Evolutionary conservation across 2,113 vertebrate genomes (phyloP), one percentile per base, ranked within the genome.

Genomic region (Montifringilla adamsi): DNA sequence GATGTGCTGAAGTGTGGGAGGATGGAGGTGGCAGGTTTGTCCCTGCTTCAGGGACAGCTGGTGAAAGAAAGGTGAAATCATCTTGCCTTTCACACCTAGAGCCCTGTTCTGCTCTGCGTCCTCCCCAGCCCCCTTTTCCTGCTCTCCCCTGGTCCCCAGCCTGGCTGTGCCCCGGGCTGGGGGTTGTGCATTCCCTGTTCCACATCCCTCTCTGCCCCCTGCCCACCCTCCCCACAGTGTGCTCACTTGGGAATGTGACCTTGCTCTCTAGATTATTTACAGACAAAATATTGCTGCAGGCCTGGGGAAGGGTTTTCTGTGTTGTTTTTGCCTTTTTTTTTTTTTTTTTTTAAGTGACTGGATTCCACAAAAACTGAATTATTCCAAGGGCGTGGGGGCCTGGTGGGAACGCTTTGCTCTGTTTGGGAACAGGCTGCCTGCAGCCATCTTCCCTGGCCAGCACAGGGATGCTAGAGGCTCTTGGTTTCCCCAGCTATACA

Each of bases 271-370:
- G 96, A 89, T 96, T 97, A 94, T 95, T 95, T 90, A 93, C 96
- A 97, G 95, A 95, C 95, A 96, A 96, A 97, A 97, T 92, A 97
- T 63, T 92, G 77, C 94, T 90, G 68, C 76, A 70, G 91, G 89
- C 69, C 43, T 67, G 70, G 31, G 64, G 94, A 87, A 90, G 52
- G 56, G 30, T 77, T 91, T 83, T 63, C 58, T 94, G 27, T 69
- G 41, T 84, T 43, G 37, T n/a, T 80, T 37, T 78, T 46, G 20
- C 47, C 12, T 58, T 53, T 79, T 79, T 78, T 77, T 37, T 37
- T 37, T 37, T 37, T 77, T 46, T 50, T 53, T 60, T 28, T 5
- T 0, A 69, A 92, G 55, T 74, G 55, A 74, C 84, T 56, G 70
- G 77, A 91, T 92, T 93, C 67, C 87, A 90, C 62, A 64, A 23